Evolutionary conservation across 2,113 vertebrate species (phyloP).

Genomic region (Aphelocoma coerulescens): DNA sequence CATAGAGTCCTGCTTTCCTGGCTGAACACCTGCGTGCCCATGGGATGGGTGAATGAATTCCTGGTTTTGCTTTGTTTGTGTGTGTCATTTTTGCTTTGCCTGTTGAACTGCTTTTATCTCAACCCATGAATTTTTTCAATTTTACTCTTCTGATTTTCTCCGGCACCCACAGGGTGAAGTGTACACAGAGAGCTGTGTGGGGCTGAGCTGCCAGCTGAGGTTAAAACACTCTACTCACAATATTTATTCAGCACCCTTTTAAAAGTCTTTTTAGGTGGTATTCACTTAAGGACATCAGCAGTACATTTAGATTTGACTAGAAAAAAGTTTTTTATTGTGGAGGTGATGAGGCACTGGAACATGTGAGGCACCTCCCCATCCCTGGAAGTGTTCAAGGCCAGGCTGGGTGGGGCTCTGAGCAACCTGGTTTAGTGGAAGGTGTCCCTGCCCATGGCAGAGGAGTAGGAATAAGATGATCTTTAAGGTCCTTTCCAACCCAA

Average conservation of each 20-base stretch:
- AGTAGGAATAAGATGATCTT: background rate
- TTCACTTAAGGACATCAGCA: background rate
- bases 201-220: too few species aligned
- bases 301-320: background rate
- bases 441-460: background rate
- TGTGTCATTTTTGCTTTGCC: background rate
- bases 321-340: background rate
- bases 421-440: background rate
- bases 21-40: background rate
- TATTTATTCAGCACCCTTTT: background rate
- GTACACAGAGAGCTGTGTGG: accelerated
- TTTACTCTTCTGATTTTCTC: background rate
- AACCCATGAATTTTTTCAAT: accelerated
- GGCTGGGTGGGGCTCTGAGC: background rate
- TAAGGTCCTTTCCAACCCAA: background rate
- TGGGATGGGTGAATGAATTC: background rate
- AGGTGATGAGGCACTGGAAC: background rate
- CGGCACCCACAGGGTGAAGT: accelerated
- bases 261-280: background rate
- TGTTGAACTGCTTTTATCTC: background rate
- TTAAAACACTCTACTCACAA: background rate
- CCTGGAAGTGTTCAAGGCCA: background rate
- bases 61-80: background rate
- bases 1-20: background rate
- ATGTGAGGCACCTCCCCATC: background rate